Evolutionary conservation across 2,797 vertebrate genomes (phyloP).

Genomic region (Gymnopithys bicolor): DNA sequence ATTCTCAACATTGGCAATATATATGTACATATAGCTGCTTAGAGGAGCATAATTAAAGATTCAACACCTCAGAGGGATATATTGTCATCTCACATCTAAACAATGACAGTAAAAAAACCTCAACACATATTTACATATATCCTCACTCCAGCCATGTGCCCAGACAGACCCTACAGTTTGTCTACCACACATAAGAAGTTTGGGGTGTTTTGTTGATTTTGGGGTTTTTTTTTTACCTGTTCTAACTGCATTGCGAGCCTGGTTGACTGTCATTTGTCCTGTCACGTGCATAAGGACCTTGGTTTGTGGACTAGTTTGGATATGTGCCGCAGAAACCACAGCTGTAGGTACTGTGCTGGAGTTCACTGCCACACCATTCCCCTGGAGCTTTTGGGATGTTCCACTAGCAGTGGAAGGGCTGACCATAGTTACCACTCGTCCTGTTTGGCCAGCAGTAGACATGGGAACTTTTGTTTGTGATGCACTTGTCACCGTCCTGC

Average conservation of each 20-base stretch:
- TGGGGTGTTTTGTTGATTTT: no score
- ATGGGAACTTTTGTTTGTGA: conserved; percentile 88
- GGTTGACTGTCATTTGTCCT: conserved; percentile 97
- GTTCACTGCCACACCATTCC: conserved; percentile 79
- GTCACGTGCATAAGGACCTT: conserved; percentile 91
- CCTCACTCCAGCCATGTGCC: background rate
- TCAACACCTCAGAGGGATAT: background rate
- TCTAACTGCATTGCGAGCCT: conserved; percentile 92
- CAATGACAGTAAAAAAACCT: background rate
- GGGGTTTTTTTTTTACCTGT: conserved; percentile 82
- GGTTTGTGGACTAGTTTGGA: conserved; percentile 89
- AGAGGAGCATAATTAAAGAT: background rate
- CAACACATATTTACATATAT: background rate
- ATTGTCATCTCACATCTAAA: background rate
- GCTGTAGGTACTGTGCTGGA: conserved; percentile 80
- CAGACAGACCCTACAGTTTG: background rate
- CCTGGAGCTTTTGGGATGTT: conserved; percentile 81
- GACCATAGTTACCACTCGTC: conserved; percentile 86
- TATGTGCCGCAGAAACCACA: conserved; percentile 85
- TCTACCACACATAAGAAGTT: background rate
- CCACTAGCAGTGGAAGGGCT: conserved; percentile 81
- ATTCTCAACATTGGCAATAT: background rate
- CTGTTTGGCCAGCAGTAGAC: conserved; percentile 84
- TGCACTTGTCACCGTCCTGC: conserved; percentile 85
- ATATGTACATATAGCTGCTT: background rate